Evolutionary conservation across 2,113 vertebrate species (phyloP), one percentile per base, ranked within the genome.

Genomic region (Vombatus ursinus): DNA sequence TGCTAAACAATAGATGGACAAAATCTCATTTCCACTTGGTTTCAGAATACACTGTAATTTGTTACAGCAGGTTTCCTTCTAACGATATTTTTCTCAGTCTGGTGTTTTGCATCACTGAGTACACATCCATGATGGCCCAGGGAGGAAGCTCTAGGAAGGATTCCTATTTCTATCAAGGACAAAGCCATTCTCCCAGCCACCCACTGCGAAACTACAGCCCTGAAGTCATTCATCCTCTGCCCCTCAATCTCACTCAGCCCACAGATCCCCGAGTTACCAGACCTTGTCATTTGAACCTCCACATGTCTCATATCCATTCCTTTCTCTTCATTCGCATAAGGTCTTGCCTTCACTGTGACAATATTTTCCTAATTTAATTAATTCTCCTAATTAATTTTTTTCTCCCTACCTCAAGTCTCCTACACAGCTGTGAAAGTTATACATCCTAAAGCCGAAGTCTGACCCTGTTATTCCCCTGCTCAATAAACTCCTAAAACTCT

Each of bases 31-130:
- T n/a, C 47, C 5, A 89, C 93, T 93, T 51, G 37, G 89, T 77
- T 89, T 3, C 24, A 52, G 90, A 90, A 48, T 14, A 19, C 28
- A n/a, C 37, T 57, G n/a, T 0, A 8, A 44, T 92, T 51, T 92
- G 52, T 91, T 51, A 22, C 37, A 93, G 61, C 49, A 90, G 89
- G 28, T 25, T 91, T 95, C 89, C 68, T 96, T 96, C 91, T 91
- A 51, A 95, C 16, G 31, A 84, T 53, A 54, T 89, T 95, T 94
- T 94, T 44, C 53, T 96, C 94, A 93, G 68, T 44, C 84, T 93
- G 90, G 68, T 61, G 44, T 2, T 91, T 95, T 91, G 52, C 84
- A 95, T 95, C 95, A 57, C 94, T 91, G 52, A 48, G 49, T 54
- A 91, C 90, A 92, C 9, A 91, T 31, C 68, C 91, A 52, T 1